Base-by-base conservation (phyloP, 2,113 vertebrate species). In the Andinoacara biseriatus region DNA sequence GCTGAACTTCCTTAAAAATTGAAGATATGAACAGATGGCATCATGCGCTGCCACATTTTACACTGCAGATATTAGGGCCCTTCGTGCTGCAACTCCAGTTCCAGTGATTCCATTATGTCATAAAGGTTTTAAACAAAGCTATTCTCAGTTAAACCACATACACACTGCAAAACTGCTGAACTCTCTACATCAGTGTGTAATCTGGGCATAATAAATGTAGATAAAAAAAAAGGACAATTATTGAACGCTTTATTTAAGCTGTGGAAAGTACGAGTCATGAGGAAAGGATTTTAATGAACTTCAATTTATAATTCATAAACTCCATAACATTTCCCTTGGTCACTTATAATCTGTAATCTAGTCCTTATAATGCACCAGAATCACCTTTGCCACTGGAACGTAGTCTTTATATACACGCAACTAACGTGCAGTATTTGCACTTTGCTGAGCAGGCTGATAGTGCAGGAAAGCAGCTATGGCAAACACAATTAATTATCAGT, bases 401-500 rank as follows among this genome's bases (percentile, higher is more conserved):
- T n/a, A 72, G 46, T 54, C 26, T 72, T 52, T n/a, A 72, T 84
- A 87, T 52, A 85, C 76, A 76, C 72, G 84, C 83, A 83, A 58
- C 65, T 35, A 26, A 62, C 78, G 61, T 85, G 63, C 67, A 76
- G 29, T 65, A 81, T 85, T 81, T 92, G 46, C 72, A 79, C 82
- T 93, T 84, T 90, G 88, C 91, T 87, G 82, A 93, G 59, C 88
- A 87, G 91, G 87, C 83, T 77, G 62, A 62, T 81, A 57, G 17
- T 87, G 78, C 74, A 5, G 58, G 80, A 87, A 86, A 86, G 88
- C 86, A 90, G 90, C 94, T 88, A 86, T 89, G 82, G 67, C 84
- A 29, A 72, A 85, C 58, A 79, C 90, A 90, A 94, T 95, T 94
- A 94, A 96, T 95, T 93, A 94, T 84, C 86, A 89, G 77, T 91